Conservation (phyloP, 1,140 invertebrate genomes). For the Frieseomelitta varia region DNA sequence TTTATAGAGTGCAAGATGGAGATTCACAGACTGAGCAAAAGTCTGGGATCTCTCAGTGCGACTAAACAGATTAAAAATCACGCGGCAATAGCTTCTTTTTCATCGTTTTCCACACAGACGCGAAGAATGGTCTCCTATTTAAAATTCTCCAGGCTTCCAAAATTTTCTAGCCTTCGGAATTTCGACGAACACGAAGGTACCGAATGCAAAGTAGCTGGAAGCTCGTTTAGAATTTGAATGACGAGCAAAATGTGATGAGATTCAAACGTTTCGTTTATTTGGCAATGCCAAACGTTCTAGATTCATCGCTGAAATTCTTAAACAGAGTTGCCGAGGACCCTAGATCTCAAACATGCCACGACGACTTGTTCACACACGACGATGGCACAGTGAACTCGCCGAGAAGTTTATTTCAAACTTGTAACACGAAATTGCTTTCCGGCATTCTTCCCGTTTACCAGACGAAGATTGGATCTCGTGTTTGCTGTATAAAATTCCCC, state of each 20-base stretch:
- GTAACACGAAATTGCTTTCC: conserved; percentile 4
- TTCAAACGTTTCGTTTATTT: not conserved
- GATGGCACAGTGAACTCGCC: not conserved
- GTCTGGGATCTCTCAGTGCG: conserved; percentile 6
- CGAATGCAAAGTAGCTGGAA: not conserved
- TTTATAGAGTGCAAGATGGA: conserved; percentile 33
- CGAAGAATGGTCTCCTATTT: not conserved
- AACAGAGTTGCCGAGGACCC: not conserved
- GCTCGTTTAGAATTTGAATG: not conserved
- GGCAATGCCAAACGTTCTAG: not conserved
- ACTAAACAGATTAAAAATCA: conserved; percentile 7
- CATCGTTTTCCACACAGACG: not conserved
- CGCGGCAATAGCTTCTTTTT: not conserved
- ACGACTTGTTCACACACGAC: not conserved
- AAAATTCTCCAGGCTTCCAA: not conserved
- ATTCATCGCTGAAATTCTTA: not conserved
- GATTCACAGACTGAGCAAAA: not conserved
- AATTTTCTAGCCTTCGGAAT: not conserved
- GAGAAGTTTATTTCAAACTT: not conserved
- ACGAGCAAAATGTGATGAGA: not conserved
- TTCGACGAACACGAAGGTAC: not conserved
- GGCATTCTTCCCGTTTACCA: not conserved
- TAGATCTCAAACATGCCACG: too few relatives aligned
- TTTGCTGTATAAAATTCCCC: not conserved
- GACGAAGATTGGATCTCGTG: not conserved